Base-by-base conservation (phyloP, 2,888 invertebrate species). In the Tricholauxania praeusta region DNA sequence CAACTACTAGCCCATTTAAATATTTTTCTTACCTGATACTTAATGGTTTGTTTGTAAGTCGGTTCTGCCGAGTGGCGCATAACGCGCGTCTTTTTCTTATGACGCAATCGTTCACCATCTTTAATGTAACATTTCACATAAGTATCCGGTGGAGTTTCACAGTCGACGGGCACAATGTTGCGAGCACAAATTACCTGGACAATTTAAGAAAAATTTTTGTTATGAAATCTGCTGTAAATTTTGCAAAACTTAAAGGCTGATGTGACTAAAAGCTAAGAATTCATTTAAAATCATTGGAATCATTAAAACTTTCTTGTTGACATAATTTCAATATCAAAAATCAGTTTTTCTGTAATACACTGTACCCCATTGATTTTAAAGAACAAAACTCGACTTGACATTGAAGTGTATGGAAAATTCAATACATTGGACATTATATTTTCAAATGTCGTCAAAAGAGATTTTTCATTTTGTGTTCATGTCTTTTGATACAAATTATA, bases 81-180 rank as follows among this genome's bases (percentile, higher is more conserved):
- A 47, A 96, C 93, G 62, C 95, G 91, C 2, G 97, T 97, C 88
- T 97, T 97, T 83, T 96, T 93, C 88, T 97, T 97, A 87, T 96
- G 95, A 74, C 96, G 89, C 91, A 95, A 93, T 78, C 94, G 92
- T 78, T 95, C 95, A 32, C 95, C 95, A 84, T 96, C 96, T 73
- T 95, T 92, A 74, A 97, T 89, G 85, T 96, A 97, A 78, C 96
- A 97, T 88, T 97, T 97, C 70, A 97, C 96, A 88, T 97, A 97
- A 22, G 96, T 97, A 86, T 97, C 97, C 84, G 92, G 90, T 79
- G 92, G 92, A 68, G 92, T 92, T 81, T 93, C 93, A 74, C 91
- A 90, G 81, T 93, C 92, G 72, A 91, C 91, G 28, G 90, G 89
- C 66, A 91, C 89, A 76, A 94, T 91, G 79, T 92, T 92, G 78